Evolutionary conservation across 2,888 invertebrate species (phyloP).

Genomic region (Hirtodrosophila histrioides): DNA sequence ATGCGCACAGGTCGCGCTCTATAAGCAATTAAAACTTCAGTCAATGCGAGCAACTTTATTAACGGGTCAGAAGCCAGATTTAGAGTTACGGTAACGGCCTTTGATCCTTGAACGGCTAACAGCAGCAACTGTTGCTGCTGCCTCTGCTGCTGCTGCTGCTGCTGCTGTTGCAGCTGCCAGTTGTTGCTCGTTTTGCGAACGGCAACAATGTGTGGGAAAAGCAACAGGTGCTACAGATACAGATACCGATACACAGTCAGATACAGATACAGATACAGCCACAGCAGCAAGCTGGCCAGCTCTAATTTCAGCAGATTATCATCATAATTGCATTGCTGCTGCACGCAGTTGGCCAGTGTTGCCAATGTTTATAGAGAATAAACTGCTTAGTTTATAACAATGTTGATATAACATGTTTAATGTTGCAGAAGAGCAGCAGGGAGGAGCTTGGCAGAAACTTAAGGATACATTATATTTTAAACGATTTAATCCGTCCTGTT

Average conservation of each 20-base stretch:
- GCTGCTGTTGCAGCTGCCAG: constrained; percentile 35
- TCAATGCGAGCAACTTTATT: constrained; percentile 75
- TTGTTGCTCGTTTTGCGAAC: constrained; percentile 37
- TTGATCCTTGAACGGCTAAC: constrained; percentile 59
- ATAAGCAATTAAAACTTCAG: constrained; percentile 77
- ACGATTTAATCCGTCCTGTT: no score
- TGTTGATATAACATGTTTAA: no score
- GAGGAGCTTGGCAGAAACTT: no score
- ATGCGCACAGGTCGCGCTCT: constrained; percentile 56
- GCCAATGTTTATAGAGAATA: constrained; percentile 20
- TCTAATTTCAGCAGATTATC: constrained; percentile 63
- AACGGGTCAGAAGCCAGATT: constrained; percentile 52
- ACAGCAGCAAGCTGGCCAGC: constrained; percentile 25
- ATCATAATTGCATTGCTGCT: constrained; percentile 54
- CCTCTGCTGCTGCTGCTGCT: constrained; percentile 35
- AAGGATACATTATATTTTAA: no score
- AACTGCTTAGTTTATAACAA: constrained; percentile 21
- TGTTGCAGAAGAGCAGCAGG: no score
- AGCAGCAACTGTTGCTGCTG: constrained; percentile 13
- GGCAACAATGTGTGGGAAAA: constrained; percentile 71
- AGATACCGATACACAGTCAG: constrained; percentile 40
- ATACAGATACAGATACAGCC: constrained; percentile 9
- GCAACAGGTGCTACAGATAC: constrained; percentile 77
- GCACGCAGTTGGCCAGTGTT: constrained; percentile 37
- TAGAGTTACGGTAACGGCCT: constrained; percentile 72